phyloP scores from a whole-genome alignment of 1,140 invertebrate genomes.

The Scaptodrosophila lebanonensis region DNA sequence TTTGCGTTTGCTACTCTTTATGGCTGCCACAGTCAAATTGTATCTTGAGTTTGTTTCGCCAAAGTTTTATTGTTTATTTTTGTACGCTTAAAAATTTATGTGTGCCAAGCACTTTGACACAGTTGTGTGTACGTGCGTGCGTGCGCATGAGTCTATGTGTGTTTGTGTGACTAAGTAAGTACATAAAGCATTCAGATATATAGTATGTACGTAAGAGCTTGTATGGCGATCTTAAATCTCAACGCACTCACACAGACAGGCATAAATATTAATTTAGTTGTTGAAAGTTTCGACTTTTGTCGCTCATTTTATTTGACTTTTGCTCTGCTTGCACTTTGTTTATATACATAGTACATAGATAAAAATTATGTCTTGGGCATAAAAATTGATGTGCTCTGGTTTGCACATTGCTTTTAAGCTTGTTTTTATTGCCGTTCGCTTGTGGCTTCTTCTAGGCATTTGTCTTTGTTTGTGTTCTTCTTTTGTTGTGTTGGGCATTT shows the following conservation, averaged over 20 bases:
- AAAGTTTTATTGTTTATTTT: constrained; percentile 70
- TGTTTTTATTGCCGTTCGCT: constrained; percentile 1
- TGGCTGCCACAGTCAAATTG: constrained; percentile 45
- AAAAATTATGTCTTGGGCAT: no score
- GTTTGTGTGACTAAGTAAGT: no score
- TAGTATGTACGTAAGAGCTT: no score
- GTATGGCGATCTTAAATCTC: constrained; percentile 46
- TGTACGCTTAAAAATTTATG: constrained; percentile 59
- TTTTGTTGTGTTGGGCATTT: no score
- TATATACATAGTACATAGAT: constrained; percentile 40
- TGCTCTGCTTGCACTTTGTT: constrained; percentile 26
- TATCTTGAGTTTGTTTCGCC: constrained; percentile 40
- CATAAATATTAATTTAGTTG: constrained; percentile 71
- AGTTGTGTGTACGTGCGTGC: neutral
- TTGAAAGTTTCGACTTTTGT: constrained; percentile 36
- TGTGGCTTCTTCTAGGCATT: no score
- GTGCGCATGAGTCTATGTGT: constrained; percentile 10
- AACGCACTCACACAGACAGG: constrained; percentile 17
- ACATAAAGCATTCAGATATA: constrained; percentile 56
- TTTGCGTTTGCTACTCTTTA: constrained; percentile 47
- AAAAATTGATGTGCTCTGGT: constrained; percentile 25
- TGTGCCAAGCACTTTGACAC: constrained; percentile 2
- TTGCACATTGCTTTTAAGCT: constrained; percentile 11
- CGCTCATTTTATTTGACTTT: constrained; percentile 40
- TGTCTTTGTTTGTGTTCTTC: no score